Conservation (phyloP, 2,113 vertebrate species). For the Eubucco bourcierii region DNA sequence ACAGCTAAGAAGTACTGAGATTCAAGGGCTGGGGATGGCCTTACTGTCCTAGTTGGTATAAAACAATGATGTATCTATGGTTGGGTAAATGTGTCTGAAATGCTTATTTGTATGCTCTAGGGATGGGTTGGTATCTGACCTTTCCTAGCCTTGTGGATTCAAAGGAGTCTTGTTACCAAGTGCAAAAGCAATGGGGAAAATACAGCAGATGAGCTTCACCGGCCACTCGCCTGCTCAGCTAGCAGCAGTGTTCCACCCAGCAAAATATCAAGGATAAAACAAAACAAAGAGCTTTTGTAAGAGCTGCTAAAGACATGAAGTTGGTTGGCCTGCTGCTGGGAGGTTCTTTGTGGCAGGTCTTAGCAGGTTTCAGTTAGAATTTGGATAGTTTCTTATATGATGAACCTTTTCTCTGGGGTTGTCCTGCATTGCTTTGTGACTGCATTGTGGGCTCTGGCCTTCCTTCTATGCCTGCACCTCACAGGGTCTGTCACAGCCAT, state of each 20-base stretch:
- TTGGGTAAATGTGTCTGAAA: not conserved
- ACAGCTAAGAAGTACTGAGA: not conserved
- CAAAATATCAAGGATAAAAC: not conserved
- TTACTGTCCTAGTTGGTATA: not conserved
- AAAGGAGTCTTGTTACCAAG: not conserved
- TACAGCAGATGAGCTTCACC: not conserved
- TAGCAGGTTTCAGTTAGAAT: not conserved
- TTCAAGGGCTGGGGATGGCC: not conserved
- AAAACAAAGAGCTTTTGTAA: not conserved
- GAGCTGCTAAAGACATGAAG: not conserved
- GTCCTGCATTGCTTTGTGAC: not conserved
- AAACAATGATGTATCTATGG: not conserved
- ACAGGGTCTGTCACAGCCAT: not conserved
- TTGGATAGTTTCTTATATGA: not conserved
- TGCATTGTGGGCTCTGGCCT: not conserved
- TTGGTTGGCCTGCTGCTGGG: not conserved
- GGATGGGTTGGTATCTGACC: not conserved
- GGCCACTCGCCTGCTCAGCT: rapidly evolving
- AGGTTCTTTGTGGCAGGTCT: not conserved
- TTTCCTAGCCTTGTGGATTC: not conserved
- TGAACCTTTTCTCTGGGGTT: not conserved
- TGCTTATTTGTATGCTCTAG: not conserved
- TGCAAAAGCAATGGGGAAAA: not conserved
- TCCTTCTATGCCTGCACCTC: not conserved
- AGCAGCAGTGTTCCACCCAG: not conserved